These are phyloP conservation scores for Tenthredo distinguenda DNA, from an alignment of 2,888 invertebrate species.

Conservation along the genomic window DNA sequence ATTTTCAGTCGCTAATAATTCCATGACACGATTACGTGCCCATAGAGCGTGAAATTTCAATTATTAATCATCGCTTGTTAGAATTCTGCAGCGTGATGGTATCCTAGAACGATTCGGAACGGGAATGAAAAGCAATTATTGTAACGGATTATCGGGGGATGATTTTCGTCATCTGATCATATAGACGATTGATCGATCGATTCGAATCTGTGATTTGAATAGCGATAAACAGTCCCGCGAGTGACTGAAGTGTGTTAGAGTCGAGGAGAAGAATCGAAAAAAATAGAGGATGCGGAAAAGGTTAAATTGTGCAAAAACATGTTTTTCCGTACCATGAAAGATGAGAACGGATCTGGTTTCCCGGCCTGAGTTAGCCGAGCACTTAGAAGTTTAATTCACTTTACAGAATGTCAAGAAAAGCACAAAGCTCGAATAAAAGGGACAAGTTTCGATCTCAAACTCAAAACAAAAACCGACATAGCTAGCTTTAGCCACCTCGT, in stretches of 20 bases:
- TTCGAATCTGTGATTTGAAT: background rate
- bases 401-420: background rate
- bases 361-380: background rate
- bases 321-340: background rate
- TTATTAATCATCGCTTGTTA: background rate
- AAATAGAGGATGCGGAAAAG: background rate
- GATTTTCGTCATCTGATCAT: background rate
- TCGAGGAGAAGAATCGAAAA: background rate
- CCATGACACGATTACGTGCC: background rate
- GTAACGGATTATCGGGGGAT: background rate
- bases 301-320: background rate
- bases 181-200: background rate
- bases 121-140: conserved; percentile 18
- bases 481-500: background rate
- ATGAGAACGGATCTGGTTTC: background rate
- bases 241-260: background rate
- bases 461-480: background rate
- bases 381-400: background rate
- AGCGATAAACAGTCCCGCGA: background rate
- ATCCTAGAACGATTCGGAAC: background rate
- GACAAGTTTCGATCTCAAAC: background rate
- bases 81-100: background rate
- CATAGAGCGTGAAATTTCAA: conserved; percentile 29
- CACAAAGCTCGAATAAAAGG: background rate
- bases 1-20: background rate